Evolutionary conservation across 2,797 vertebrate genomes (phyloP), one percentile per base, ranked within the genome.

Genomic region (Buphagus erythrorhynchus): DNA sequence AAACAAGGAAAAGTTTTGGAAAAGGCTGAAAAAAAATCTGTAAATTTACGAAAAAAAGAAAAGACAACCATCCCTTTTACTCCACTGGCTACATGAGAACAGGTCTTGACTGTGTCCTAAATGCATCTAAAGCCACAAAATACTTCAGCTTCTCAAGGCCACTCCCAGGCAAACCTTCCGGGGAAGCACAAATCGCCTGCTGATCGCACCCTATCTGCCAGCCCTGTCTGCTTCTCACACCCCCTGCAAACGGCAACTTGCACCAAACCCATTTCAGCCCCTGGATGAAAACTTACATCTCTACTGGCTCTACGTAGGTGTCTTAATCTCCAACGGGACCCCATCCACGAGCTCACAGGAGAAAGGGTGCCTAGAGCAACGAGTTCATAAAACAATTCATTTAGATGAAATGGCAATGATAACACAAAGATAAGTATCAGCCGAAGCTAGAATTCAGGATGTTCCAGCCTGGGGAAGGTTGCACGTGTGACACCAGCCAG

Each of bases 291-390:
- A 38, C 11, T 16, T 10, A 0, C 21, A n/a, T n/a, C 16, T n/a
- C 16, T 26, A 5, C 11, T 35, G 48, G 45, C 16, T 36, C 2
- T 0, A 19, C 1, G 9, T 0, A 38, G 4, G 7, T 4, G 2
- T 11, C 20, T 13, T 15, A 4, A 26, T 12, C 46, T 36, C 52
- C 58, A 68, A 11, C 0, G 1, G 17, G 14, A 38, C 51, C 13
- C 9, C 58, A 55, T 4, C 10, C 19, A 8, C 5, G 9, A 69
- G 42, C 2, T 81, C 26, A 22, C 18, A 21, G 18, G 25, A 62
- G 4, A 57, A 86, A 46, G 24, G 9, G 22, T 2, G 38, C 10
- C 45, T 46, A 59, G 15, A 35, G 13, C 43, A 75, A 43, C 7
- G 3, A 0, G 15, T 13, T 69, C 51, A 48, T 16, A 2, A 29